phyloP scores from a whole-genome alignment of 2,888 invertebrate genomes.

The Alviniconcha strummeri region DNA sequence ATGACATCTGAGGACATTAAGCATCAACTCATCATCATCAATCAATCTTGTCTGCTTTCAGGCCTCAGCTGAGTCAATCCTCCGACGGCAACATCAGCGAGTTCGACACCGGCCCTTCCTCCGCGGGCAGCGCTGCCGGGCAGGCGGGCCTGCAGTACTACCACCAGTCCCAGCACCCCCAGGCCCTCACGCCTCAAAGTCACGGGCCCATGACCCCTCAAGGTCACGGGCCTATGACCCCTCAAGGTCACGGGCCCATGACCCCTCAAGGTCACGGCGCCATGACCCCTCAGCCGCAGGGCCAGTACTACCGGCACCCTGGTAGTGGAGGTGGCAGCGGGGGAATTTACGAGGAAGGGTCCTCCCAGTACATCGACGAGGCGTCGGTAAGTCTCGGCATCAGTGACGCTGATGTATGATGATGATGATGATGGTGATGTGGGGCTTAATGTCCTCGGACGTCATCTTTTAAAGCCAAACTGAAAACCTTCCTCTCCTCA shows the following conservation, averaged over 20 bases:
- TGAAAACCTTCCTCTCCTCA: too few relatives aligned
- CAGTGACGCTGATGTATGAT: not conserved
- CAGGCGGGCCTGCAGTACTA: constrained; percentile 40
- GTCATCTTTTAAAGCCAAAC: too few relatives aligned
- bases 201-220: constrained; percentile 46
- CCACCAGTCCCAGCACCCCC: constrained; percentile 44
- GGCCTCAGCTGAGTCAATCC: constrained; percentile 34
- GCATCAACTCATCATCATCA: too few relatives aligned
- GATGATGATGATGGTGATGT: too few relatives aligned
- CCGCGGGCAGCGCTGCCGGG: constrained; percentile 33
- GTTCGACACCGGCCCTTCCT: constrained; percentile 57
- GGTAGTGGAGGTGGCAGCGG: not conserved
- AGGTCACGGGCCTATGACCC: constrained; percentile 44
- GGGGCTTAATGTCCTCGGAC: too few relatives aligned
- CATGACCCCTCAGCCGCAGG: constrained; percentile 44
- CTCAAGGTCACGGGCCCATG: constrained; percentile 46
- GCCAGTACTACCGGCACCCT: constrained; percentile 40
- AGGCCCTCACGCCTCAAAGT: constrained; percentile 42
- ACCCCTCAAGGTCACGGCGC: constrained; percentile 44
- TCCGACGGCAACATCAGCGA: constrained; percentile 55
- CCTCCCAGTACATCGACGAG: constrained; percentile 62
- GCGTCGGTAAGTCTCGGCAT: constrained; percentile 52
- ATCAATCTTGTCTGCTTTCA: not conserved
- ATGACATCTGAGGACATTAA: too few relatives aligned
- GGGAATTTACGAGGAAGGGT: constrained; percentile 52